Percentiles rank a stretch among this genome's conserved stretches.
These are phyloP conservation scores for Petrolisthes manimaculis DNA, from an alignment of 2,888 invertebrate species.

Conservation along the genomic window DNA sequence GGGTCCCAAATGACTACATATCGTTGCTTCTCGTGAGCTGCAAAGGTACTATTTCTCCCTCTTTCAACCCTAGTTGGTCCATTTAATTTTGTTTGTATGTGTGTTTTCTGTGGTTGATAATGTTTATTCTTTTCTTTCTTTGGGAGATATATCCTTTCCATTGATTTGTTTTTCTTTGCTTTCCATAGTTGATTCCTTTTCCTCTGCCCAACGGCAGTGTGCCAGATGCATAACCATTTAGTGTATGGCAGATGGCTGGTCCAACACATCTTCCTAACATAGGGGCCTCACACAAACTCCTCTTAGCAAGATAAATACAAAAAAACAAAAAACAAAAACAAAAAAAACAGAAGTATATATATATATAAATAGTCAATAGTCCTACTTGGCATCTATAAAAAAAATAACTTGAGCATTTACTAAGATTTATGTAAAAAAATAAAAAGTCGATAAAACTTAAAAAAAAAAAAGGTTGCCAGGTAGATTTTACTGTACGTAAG, in stretches of 20 bases:
- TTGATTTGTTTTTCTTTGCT: too few species aligned
- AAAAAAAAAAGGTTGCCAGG: slow-evolving; percentile 43
- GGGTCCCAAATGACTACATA: too few species aligned
- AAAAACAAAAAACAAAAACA: background rate
- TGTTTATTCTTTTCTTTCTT: too few species aligned
- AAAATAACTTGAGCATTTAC: slow-evolving; percentile 31
- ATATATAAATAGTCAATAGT: slow-evolving; percentile 35
- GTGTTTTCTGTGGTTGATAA: too few species aligned
- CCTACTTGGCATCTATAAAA: slow-evolving; percentile 45
- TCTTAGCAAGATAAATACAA: slow-evolving; percentile 6
- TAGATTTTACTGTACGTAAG: slow-evolving; percentile 28
- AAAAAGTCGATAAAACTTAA: slow-evolving; percentile 26
- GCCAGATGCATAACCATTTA: too few species aligned
- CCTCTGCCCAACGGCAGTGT: too few species aligned
- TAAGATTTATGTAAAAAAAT: slow-evolving; percentile 27
- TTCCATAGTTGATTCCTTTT: too few species aligned
- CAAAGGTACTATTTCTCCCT: too few species aligned
- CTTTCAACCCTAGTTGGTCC: too few species aligned
- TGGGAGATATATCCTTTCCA: too few species aligned
- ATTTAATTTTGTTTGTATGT: too few species aligned
- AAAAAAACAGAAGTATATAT: slow-evolving; percentile 14
- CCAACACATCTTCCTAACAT: slow-evolving; percentile 45
- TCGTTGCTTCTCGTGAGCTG: too few species aligned
- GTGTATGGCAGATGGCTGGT: slow-evolving; percentile 3
- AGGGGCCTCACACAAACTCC: slow-evolving; percentile 47